These are phyloP conservation scores for Thripadectes ignobilis DNA, from an alignment of 2,797 vertebrate species.

Conservation along the genomic window DNA sequence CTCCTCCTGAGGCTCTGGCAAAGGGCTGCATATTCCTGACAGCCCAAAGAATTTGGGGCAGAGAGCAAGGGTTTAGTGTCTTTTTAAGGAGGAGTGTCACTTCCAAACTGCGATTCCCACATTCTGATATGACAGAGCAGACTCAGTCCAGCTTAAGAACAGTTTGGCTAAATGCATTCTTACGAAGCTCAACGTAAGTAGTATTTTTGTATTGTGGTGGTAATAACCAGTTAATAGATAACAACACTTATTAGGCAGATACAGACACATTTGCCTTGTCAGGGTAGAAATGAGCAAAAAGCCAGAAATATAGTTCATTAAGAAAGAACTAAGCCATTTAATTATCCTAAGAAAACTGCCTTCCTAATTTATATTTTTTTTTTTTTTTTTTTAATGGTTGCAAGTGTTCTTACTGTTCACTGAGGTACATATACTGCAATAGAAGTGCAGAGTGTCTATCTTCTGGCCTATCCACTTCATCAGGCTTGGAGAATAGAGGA, in stretches of 20 bases:
- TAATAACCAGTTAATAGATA: not conserved
- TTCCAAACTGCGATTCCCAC: not conserved
- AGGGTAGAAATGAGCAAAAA: not conserved
- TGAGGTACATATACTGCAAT: not conserved
- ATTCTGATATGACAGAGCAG: not conserved
- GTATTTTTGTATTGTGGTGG: not conserved
- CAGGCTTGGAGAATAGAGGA: not conserved
- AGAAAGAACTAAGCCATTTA: not conserved
- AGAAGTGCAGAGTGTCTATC: not conserved
- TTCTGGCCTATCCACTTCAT: not conserved
- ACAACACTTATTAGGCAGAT: not conserved
- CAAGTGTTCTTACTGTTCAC: not conserved
- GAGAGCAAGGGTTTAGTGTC: accelerated
- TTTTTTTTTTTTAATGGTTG: not conserved
- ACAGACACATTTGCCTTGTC: not conserved
- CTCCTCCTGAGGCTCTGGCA: not conserved
- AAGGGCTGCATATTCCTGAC: not conserved
- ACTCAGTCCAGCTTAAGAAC: not conserved
- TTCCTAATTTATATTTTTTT: not conserved
- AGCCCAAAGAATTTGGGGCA: not conserved
- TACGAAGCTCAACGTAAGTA: not conserved
- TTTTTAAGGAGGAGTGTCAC: not conserved
- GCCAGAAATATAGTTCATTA: not conserved
- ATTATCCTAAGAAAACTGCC: not conserved
- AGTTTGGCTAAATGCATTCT: not conserved